phyloP scores from a whole-genome alignment of 2,888 invertebrate species.

The Agonum fuliginosum region DNA sequence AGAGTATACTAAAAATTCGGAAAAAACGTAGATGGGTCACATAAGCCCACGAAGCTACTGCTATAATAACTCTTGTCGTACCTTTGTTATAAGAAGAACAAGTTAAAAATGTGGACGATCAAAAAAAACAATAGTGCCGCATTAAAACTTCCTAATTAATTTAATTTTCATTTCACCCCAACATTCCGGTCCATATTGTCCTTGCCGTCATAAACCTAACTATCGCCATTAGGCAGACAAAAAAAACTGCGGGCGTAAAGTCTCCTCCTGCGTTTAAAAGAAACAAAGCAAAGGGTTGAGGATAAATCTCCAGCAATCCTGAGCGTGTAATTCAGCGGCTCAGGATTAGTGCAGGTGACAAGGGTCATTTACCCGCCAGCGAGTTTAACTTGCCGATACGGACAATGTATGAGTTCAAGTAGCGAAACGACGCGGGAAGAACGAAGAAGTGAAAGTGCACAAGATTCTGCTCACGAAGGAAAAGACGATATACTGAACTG shows the following conservation, averaged over 20 bases:
- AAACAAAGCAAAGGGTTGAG: conserved; percentile 28
- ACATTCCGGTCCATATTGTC: neutral
- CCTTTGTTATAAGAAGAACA: no score
- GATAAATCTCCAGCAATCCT: conserved; percentile 13
- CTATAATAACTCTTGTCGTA: no score
- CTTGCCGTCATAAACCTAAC: neutral
- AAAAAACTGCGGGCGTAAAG: neutral
- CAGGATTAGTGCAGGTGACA: conserved; percentile 47
- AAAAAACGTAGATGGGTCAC: no score
- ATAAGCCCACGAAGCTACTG: no score
- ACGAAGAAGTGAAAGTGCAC: neutral
- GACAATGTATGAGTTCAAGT: conserved; percentile 3
- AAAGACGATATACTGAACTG: no score
- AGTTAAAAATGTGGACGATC: no score
- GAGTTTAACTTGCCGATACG: conserved; percentile 43
- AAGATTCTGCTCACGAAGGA: no score
- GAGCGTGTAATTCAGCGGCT: conserved; percentile 30
- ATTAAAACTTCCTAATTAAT: neutral
- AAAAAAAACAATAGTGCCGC: no score
- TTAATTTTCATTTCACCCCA: no score
- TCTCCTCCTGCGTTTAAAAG: conserved; percentile 28
- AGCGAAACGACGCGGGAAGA: neutral
- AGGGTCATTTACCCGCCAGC: conserved; percentile 52
- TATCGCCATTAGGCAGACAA: neutral
- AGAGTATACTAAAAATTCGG: no score